phyloP scores from a whole-genome alignment of 2,797 vertebrate species.

The Zenarchopterus dispar region DNA sequence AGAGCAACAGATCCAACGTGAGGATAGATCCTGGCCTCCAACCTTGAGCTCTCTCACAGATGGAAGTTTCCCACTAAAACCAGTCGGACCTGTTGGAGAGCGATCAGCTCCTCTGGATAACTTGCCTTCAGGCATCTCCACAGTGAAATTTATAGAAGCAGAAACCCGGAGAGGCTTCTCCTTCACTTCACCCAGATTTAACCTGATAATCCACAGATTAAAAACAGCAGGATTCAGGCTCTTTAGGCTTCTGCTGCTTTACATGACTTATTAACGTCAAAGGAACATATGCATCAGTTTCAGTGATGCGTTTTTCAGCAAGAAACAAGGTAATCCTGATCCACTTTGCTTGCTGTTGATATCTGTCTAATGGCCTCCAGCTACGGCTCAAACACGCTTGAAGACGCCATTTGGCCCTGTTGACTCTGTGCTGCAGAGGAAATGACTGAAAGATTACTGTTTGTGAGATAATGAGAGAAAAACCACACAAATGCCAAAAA shows the following conservation, averaged over 20 bases:
- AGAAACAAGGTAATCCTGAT: constrained; percentile 6
- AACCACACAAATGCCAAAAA: constrained; percentile 49
- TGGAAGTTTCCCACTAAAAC: background rate
- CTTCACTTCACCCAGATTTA: background rate
- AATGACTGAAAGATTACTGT: constrained; percentile 63
- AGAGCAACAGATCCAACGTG: too few species aligned
- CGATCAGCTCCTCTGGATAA: background rate
- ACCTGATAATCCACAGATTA: background rate
- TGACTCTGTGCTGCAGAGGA: constrained; percentile 41
- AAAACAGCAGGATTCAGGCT: background rate
- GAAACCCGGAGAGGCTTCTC: background rate
- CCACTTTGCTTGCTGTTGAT: constrained; percentile 10
- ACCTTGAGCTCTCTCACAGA: background rate
- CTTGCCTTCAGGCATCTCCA: background rate
- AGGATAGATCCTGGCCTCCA: background rate
- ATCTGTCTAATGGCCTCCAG: constrained; percentile 15
- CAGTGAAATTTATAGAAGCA: too few species aligned
- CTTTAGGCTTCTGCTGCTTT: background rate
- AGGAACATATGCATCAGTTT: background rate
- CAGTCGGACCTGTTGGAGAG: background rate
- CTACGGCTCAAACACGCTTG: constrained; percentile 40
- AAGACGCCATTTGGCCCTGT: constrained; percentile 46
- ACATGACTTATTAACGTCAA: background rate
- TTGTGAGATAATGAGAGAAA: constrained; percentile 58
- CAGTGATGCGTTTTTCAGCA: background rate